A percentile compares a stretch with the other conserved stretches of the same genome.
These are phyloP conservation scores for Donacobius atricapilla DNA, from an alignment of 2,113 vertebrate genomes.

Conservation along the genomic window DNA sequence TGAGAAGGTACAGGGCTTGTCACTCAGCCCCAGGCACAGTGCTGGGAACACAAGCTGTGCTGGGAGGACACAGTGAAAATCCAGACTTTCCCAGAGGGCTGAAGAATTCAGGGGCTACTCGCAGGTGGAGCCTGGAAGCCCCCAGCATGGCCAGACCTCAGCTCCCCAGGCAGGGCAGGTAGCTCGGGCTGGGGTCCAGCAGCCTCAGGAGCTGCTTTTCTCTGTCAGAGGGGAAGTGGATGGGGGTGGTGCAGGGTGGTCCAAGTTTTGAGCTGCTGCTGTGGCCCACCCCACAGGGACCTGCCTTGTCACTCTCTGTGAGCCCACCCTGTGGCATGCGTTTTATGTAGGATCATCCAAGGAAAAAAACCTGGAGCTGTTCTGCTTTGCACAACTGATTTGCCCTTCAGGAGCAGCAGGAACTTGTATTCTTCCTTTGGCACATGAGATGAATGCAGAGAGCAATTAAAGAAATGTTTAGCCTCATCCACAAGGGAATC, in stretches of 20 bases:
- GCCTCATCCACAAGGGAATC: neutral
- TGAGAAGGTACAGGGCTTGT: neutral
- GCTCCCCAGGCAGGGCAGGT: neutral
- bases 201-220: neutral
- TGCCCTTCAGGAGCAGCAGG: neutral
- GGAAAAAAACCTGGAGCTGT: neutral
- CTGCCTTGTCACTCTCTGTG: neutral
- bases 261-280: neutral
- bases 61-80: neutral
- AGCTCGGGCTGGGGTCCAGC: accelerated
- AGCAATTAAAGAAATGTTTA: neutral
- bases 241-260: neutral
- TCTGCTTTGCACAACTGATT: neutral
- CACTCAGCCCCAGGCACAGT: accelerated
- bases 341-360: neutral
- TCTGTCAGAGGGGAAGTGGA: neutral
- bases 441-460: neutral
- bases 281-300: neutral
- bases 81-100: neutral
- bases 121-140: neutral
- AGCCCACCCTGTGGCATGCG: neutral
- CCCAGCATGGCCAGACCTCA: neutral
- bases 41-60: neutral
- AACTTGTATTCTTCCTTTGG: neutral
- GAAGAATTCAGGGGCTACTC: neutral